Evolutionary conservation across 2,797 vertebrate genomes (phyloP).

Genomic region (Macrochelys suwanniensis): DNA sequence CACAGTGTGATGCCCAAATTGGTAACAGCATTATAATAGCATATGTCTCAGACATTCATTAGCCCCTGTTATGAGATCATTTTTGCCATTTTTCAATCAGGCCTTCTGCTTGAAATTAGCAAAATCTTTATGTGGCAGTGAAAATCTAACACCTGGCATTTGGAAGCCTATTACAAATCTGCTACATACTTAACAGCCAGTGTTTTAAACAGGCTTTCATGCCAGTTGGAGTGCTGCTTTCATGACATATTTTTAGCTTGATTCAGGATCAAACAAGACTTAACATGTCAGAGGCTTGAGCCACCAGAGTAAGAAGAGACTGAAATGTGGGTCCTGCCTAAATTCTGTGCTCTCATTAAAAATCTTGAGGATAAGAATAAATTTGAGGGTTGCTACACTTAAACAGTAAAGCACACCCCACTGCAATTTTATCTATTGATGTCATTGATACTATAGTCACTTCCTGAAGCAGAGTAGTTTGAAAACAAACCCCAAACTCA

Average conservation of each 20-base stretch:
- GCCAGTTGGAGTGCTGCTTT: not conserved
- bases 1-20: not conserved
- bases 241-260: not conserved
- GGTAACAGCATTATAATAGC: not conserved
- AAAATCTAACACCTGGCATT: not conserved
- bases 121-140: not conserved
- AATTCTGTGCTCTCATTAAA: not conserved
- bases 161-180: not conserved
- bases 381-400: not conserved
- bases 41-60: not conserved
- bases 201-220: not conserved
- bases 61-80: not conserved
- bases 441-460: not conserved
- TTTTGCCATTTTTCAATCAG: not conserved
- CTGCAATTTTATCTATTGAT: not conserved
- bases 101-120: not conserved
- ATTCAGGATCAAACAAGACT: not conserved
- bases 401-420: not conserved
- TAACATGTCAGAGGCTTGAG: constrained; percentile 16
- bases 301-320: not conserved
- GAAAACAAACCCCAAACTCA: not conserved
- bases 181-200: not conserved
- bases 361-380: too few relatives aligned
- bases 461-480: not conserved
- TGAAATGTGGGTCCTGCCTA: not conserved